phyloP scores from a whole-genome alignment of 2,113 vertebrate species.

The Pterocles burchelli region DNA sequence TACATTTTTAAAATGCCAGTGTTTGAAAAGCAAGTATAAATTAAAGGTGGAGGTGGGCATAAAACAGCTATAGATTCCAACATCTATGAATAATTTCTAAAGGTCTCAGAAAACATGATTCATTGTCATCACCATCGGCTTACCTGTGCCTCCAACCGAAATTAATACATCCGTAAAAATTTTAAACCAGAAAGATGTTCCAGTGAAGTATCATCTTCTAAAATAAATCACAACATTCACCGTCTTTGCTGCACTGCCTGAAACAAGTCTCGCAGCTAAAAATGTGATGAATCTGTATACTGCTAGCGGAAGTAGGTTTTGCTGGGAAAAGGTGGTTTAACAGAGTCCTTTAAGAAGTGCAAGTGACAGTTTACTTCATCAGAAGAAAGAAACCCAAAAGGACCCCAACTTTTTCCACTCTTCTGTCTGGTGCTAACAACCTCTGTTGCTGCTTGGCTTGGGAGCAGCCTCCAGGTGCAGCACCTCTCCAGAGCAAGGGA shows the following conservation, averaged over 20 bases:
- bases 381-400: background rate
- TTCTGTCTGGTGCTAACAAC: background rate
- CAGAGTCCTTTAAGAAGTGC: background rate
- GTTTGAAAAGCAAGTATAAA: background rate
- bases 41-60: background rate
- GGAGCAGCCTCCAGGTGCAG: background rate
- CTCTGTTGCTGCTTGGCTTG: accelerated
- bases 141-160: background rate
- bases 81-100: background rate
- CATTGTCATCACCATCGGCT: background rate
- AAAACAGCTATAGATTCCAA: background rate
- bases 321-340: background rate
- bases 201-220: background rate
- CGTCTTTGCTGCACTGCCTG: background rate
- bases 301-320: background rate
- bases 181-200: background rate
- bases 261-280: background rate
- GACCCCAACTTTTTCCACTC: background rate
- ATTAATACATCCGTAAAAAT: background rate
- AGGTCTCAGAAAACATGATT: background rate
- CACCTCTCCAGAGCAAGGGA: background rate
- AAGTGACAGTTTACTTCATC: background rate
- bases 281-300: background rate
- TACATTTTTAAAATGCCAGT: background rate
- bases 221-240: background rate